Conservation (phyloP, 1,140 invertebrate genomes). For the Lithobius niger region DNA sequence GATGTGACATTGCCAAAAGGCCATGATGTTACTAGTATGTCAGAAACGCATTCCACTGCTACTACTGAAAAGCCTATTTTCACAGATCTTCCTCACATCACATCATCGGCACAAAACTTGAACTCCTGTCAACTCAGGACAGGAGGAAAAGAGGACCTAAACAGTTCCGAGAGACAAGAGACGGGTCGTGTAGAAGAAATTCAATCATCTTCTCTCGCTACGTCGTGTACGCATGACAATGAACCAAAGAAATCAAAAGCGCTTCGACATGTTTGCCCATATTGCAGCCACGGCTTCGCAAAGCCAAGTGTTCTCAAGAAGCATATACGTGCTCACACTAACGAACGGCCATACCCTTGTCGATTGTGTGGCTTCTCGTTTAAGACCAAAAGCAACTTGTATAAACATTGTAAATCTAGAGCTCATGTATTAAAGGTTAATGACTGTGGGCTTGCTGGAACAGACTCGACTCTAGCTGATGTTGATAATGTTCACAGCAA, state of each 20-base stretch:
- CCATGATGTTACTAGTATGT: constrained; percentile 24
- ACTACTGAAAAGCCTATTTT: not conserved
- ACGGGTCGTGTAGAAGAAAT: not conserved
- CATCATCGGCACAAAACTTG: not conserved
- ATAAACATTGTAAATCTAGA: constrained; percentile 75
- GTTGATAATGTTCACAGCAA: too few species aligned
- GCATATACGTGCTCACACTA: constrained; percentile 83
- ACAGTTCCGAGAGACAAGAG: constrained; percentile 1
- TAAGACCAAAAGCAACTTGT: constrained; percentile 86
- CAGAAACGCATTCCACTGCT: constrained; percentile 29
- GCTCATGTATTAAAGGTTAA: constrained; percentile 55
- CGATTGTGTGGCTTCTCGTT: constrained; percentile 76
- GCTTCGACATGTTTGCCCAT: constrained; percentile 59
- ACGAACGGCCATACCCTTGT: constrained; percentile 82
- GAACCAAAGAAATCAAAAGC: constrained; percentile 29
- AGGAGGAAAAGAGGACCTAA: constrained; percentile 9
- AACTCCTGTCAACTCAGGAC: not conserved
- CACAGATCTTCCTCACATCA: not conserved
- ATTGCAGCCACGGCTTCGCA: constrained; percentile 73
- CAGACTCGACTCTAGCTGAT: too few species aligned
- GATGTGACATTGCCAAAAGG: not conserved
- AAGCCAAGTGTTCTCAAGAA: constrained; percentile 90
- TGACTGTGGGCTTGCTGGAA: too few species aligned
- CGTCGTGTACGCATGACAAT: constrained; percentile 8
- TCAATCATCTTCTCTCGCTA: not conserved